These are phyloP conservation scores for Drosophila monieri DNA, from an alignment of 2,888 invertebrate genomes.

Conservation along the genomic window DNA sequence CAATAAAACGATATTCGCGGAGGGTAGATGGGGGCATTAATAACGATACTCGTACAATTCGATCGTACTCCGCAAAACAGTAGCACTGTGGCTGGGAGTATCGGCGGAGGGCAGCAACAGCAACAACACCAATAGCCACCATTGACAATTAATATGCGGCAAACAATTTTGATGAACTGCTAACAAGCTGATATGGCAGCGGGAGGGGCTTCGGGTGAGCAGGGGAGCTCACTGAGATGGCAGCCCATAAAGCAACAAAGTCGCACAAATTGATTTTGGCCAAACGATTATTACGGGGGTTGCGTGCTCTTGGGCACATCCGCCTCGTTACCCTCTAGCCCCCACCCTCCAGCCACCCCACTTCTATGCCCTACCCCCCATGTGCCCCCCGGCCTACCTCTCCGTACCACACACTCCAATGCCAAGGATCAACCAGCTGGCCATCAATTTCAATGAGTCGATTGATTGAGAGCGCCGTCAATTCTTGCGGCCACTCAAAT, in stretches of 20 bases:
- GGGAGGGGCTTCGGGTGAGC: neutral
- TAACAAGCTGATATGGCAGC: constrained; percentile 48
- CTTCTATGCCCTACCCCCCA: neutral
- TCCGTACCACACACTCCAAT: neutral
- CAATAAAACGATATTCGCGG: constrained; percentile 65
- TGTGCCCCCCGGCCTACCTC: neutral
- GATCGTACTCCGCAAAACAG: constrained; percentile 52
- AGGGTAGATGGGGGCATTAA: constrained; percentile 45
- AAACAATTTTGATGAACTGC: constrained; percentile 67
- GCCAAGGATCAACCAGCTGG: constrained; percentile 35
- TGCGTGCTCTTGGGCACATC: constrained; percentile 52
- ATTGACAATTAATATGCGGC: constrained; percentile 70
- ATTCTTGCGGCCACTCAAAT: constrained; percentile 37
- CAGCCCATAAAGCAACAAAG: constrained; percentile 59
- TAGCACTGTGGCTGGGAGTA: constrained; percentile 15
- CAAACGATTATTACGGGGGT: constrained; percentile 50
- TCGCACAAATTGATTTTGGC: constrained; percentile 70
- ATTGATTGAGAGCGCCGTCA: constrained; percentile 66
- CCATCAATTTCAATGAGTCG: constrained; percentile 61
- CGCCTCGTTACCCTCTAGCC: constrained; percentile 21
- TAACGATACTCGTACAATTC: constrained; percentile 56
- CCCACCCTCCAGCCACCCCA: constrained; percentile 17
- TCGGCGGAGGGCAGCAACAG: neutral
- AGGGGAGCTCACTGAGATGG: constrained; percentile 22
- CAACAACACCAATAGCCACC: constrained; percentile 18